Evolutionary conservation across 1,140 invertebrate genomes (phyloP).

Genomic region (Piezodorus guildinii): DNA sequence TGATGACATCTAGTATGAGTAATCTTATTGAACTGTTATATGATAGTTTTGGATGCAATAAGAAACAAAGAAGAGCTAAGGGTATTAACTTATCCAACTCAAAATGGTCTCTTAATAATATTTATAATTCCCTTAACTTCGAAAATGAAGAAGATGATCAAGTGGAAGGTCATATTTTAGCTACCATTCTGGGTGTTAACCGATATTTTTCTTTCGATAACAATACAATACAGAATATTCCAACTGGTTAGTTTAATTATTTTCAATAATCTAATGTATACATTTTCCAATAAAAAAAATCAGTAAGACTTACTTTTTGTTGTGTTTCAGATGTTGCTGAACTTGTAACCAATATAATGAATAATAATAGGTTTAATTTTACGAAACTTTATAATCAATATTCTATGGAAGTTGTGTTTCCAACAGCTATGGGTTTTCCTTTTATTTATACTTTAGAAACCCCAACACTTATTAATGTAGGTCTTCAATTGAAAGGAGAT

Average conservation of each 20-base stretch:
- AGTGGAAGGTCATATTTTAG: conserved; percentile 43
- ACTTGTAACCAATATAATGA: conserved; percentile 30
- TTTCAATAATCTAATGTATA: no score
- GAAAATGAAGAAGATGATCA: conserved; percentile 38
- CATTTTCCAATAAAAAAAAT: no score
- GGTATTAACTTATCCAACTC: conserved; percentile 26
- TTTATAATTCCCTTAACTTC: conserved; percentile 45
- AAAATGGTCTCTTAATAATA: conserved; percentile 36
- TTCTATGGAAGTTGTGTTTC: conserved; percentile 46
- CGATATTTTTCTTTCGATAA: conserved; percentile 44
- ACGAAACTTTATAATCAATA: conserved; percentile 42
- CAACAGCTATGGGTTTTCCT: conserved; percentile 51
- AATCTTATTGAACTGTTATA: conserved; percentile 19
- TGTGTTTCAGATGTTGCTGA: conserved; percentile 32
- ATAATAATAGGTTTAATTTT: conserved; percentile 40
- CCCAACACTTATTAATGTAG: conserved; percentile 36
- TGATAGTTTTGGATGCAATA: conserved; percentile 11
- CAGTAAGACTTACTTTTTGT: not conserved
- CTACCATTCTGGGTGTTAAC: conserved; percentile 35
- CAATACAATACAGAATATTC: conserved; percentile 38
- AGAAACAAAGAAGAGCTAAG: not conserved
- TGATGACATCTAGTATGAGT: conserved; percentile 23
- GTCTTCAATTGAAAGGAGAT: not conserved
- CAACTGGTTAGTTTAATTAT: conserved; percentile 33
- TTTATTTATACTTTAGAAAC: conserved; percentile 45